Conservation (phyloP, 2,113 vertebrate genomes). For the Onychorhynchus coronatus region DNA sequence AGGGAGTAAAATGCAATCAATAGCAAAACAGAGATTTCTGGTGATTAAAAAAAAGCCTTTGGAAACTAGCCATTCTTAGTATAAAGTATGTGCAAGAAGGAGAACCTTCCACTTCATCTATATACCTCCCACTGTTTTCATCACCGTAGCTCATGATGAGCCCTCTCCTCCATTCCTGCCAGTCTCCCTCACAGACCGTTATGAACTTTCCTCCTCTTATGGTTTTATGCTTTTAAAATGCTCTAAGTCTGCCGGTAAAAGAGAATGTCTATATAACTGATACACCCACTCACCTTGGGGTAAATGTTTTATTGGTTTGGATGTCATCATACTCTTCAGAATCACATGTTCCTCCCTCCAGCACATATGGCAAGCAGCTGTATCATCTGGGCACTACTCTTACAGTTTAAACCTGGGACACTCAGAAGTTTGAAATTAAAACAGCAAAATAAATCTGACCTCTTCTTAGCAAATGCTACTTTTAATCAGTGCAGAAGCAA, state of each 20-base stretch:
- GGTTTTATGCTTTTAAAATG: constrained; percentile 25
- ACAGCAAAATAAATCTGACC: neutral
- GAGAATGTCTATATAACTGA: constrained; percentile 35
- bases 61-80: neutral
- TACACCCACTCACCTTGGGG: constrained; percentile 54
- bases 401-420: neutral
- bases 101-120: constrained; percentile 21
- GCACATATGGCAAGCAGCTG: constrained; percentile 53
- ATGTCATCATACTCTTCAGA: constrained; percentile 47
- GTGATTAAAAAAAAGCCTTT: neutral
- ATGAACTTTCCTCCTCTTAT: constrained; percentile 4
- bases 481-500: neutral
- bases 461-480: neutral
- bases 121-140: constrained; percentile 52
- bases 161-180: constrained; percentile 4
- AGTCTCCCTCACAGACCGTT: neutral
- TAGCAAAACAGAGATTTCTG: neutral
- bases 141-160: constrained; percentile 5
- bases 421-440: neutral
- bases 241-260: constrained; percentile 2
- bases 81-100: neutral
- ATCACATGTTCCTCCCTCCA: neutral
- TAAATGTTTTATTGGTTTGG: constrained; percentile 33
- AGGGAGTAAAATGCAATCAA: neutral
- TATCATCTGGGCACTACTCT: neutral